These are phyloP conservation scores for Atlantisia rogersi DNA, from an alignment of 2,113 vertebrate genomes.

Conservation along the genomic window DNA sequence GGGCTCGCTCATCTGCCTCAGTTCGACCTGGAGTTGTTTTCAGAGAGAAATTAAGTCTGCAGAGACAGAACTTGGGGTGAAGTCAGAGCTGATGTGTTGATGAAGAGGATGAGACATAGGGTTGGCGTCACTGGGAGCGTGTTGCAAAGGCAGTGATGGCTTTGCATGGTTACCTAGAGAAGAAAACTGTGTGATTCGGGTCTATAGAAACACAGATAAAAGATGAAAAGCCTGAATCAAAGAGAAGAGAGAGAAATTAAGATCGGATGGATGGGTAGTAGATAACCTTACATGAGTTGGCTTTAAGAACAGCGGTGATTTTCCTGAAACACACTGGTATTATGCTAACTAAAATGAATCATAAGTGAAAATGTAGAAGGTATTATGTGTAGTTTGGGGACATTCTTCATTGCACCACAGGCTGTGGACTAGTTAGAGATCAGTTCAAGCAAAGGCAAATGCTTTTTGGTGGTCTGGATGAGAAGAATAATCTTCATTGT, in stretches of 20 bases:
- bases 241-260: neutral
- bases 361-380: neutral
- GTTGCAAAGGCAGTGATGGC: neutral
- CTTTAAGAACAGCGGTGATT: neutral
- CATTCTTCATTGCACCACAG: neutral
- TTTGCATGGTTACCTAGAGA: neutral
- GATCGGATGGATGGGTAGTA: neutral
- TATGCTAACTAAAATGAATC: neutral
- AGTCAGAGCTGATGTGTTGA: neutral
- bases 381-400: neutral
- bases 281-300: rapidly evolving
- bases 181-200: neutral
- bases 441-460: neutral
- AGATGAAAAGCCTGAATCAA: neutral
- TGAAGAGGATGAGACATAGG: rapidly evolving
- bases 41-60: neutral
- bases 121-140: neutral
- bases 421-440: neutral
- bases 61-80: neutral
- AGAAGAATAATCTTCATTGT: neutral
- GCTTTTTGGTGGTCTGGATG: neutral
- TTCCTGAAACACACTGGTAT: neutral
- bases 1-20: neutral
- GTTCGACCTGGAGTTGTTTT: neutral
- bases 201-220: neutral